A percentile compares a stretch with the other conserved stretches of the same genome.
These are phyloP conservation scores for Drosophila sucinea DNA, from an alignment of 1,140 invertebrate species.

Conservation along the genomic window DNA sequence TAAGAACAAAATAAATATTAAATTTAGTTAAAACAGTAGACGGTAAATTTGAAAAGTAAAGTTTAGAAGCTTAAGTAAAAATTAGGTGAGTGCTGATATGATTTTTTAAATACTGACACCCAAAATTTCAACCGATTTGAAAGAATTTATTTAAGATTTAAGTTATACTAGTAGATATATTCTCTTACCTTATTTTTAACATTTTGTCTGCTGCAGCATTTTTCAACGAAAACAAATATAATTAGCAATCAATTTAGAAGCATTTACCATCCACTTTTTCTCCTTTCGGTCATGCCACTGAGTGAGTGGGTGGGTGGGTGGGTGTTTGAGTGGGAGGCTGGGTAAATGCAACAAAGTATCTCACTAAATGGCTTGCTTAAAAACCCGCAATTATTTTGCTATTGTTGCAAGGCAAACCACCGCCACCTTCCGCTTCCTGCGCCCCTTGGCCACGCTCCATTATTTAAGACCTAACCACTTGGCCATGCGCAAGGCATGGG, in stretches of 20 bases:
- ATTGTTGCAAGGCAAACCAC: constrained; percentile 55
- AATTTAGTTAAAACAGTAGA: too few species aligned
- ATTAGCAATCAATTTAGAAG: constrained; percentile 39
- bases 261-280: constrained; percentile 37
- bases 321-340: neutral
- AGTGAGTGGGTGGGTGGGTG: neutral
- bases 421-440: constrained; percentile 35
- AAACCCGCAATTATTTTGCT: constrained; percentile 72
- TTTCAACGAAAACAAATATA: neutral
- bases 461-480: constrained; percentile 25
- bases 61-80: too few species aligned
- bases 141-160: too few species aligned
- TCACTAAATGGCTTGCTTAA: constrained; percentile 61
- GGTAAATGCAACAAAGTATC: constrained; percentile 40
- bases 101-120: too few species aligned
- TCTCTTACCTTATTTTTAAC: too few species aligned
- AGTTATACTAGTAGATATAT: too few species aligned
- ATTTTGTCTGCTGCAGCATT: neutral
- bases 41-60: too few species aligned
- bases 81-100: too few species aligned
- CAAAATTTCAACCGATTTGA: too few species aligned
- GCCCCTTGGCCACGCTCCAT: neutral
- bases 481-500: constrained; percentile 33
- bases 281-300: constrained; percentile 23
- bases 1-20: too few species aligned